A percentile compares a stretch with the other conserved stretches of the same genome.
phyloP scores from a whole-genome alignment of 2,113 vertebrate species.

The Gymnorhina tibicen region DNA sequence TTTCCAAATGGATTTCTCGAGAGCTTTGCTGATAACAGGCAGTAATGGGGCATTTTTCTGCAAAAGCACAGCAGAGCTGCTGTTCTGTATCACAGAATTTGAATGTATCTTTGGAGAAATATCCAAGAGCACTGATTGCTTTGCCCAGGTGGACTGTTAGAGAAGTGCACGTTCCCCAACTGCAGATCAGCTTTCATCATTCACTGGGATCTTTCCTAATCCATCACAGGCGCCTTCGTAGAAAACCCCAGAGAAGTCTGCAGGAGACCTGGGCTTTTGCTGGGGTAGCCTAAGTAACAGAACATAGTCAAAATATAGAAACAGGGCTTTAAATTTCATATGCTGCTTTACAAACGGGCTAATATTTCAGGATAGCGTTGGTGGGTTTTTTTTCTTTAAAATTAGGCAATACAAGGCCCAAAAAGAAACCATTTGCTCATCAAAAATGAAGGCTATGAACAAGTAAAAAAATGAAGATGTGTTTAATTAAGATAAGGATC shows the following conservation, averaged over 20 bases:
- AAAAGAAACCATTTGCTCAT: neutral
- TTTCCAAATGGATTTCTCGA: neutral
- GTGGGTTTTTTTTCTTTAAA: neutral
- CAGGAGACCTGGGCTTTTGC: neutral
- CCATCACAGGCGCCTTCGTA: neutral
- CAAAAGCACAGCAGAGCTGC: neutral
- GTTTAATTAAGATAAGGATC: neutral
- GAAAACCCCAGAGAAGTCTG: neutral
- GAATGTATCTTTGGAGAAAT: neutral
- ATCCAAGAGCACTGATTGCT: neutral
- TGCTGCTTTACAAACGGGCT: neutral
- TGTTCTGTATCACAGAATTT: neutral
- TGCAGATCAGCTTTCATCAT: neutral
- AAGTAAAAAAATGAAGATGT: neutral
- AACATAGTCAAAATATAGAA: neutral
- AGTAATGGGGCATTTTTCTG: neutral
- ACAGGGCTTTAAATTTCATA: neutral
- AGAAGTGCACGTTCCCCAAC: neutral
- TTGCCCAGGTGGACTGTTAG: neutral
- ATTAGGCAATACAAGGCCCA: neutral
- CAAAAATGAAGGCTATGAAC: neutral
- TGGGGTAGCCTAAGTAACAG: neutral
- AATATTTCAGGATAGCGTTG: neutral
- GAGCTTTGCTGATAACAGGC: neutral
- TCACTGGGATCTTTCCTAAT: neutral